Percentiles rank a stretch among this genome's conserved stretches.
Conservation (phyloP, 1,140 invertebrate species). For the Macrosteles quadrilineatus region DNA sequence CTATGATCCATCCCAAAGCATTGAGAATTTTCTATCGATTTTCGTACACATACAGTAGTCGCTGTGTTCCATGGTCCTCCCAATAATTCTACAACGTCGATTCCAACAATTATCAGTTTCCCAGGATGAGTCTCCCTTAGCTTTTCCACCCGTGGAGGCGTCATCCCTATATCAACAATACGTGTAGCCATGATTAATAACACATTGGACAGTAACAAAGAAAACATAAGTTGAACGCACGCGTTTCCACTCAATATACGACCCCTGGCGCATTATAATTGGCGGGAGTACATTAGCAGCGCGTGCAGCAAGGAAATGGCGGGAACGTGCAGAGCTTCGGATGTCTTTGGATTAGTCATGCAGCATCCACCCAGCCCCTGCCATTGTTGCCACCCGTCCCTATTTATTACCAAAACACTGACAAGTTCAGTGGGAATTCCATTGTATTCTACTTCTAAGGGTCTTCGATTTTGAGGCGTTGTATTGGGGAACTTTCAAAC, state of each 20-base stretch:
- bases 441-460: too few relatives aligned
- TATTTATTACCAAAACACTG: slow-evolving; percentile 31
- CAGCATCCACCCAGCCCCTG: slow-evolving; percentile 4
- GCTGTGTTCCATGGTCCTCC: too few relatives aligned
- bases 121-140: too few relatives aligned
- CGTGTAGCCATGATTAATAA: slow-evolving; percentile 21
- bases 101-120: too few relatives aligned
- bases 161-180: slow-evolving; percentile 3
- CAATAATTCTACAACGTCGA: too few relatives aligned
- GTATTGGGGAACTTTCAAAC: too few relatives aligned
- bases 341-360: slow-evolving; percentile 25
- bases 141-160: neutral
- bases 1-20: too few relatives aligned
- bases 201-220: slow-evolving; percentile 8
- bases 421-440: too few relatives aligned
- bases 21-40: too few relatives aligned
- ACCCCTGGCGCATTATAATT: slow-evolving; percentile 3
- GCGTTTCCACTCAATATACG: slow-evolving; percentile 21
- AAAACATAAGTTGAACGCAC: slow-evolving; percentile 14
- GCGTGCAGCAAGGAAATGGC: slow-evolving; percentile 25
- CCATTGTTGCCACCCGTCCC: neutral
- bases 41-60: too few relatives aligned
- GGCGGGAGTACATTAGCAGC: slow-evolving; percentile 18
- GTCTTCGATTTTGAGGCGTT: too few relatives aligned
- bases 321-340: neutral